phyloP scores from a whole-genome alignment of 2,888 invertebrate species.

The Venusia cambrica region DNA sequence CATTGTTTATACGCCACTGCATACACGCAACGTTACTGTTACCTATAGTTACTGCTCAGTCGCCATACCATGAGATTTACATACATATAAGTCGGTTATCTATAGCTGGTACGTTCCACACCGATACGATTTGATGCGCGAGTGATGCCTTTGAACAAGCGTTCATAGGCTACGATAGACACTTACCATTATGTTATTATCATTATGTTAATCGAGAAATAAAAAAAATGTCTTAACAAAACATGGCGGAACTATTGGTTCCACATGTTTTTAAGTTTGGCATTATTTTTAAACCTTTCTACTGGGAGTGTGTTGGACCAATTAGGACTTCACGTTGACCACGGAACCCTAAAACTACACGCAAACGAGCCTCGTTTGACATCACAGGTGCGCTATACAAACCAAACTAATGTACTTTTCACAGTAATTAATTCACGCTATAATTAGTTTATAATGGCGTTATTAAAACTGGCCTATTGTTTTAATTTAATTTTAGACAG shows the following conservation, averaged over 20 bases:
- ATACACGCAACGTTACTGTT: slow-evolving; percentile 12
- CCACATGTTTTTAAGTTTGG: too few relatives aligned
- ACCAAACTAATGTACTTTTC: slow-evolving; percentile 42
- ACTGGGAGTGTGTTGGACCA: too few relatives aligned
- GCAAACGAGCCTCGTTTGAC: slow-evolving; percentile 13
- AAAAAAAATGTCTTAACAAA: too few relatives aligned
- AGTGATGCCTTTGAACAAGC: too few relatives aligned
- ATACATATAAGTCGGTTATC: too few relatives aligned
- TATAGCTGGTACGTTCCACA: too few relatives aligned
- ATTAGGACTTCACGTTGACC: neutral
- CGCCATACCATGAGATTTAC: slow-evolving; percentile 7
- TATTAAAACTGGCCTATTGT: slow-evolving; percentile 34
- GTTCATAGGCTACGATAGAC: too few relatives aligned
- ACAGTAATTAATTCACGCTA: slow-evolving; percentile 48
- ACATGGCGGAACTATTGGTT: too few relatives aligned
- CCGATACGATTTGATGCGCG: too few relatives aligned
- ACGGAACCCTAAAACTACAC: slow-evolving; percentile 13
- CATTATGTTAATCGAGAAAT: too few relatives aligned
- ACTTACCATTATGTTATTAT: too few relatives aligned
- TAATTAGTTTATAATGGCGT: slow-evolving; percentile 52
- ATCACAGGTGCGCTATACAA: slow-evolving; percentile 44
- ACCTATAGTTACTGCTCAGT: slow-evolving; percentile 2
- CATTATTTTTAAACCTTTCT: too few relatives aligned
- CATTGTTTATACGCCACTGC: slow-evolving; percentile 15
- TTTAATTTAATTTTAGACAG: slow-evolving; percentile 15